These are phyloP conservation scores for Anhinga anhinga DNA, from an alignment of 2,113 vertebrate species.

Conservation along the genomic window DNA sequence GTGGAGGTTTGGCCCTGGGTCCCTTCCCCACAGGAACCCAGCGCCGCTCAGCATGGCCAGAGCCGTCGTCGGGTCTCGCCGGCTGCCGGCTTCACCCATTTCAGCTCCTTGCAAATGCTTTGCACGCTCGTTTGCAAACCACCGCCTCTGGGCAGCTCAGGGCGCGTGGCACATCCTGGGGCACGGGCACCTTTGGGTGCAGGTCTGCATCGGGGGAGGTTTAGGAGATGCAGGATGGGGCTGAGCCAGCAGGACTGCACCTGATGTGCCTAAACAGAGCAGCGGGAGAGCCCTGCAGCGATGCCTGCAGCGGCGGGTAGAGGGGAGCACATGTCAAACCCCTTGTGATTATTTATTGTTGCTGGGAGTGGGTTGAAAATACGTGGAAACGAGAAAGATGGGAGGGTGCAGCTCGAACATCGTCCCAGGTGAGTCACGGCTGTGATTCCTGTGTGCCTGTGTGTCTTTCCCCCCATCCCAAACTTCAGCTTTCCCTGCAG, in stretches of 20 bases:
- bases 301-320: fast-evolving
- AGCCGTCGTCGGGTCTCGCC: fast-evolving
- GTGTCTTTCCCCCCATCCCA: not conserved
- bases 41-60: not conserved
- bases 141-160: fast-evolving
- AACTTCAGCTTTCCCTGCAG: not conserved
- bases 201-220: not conserved
- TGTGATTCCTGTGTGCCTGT: fast-evolving
- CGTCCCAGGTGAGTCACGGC: fast-evolving
- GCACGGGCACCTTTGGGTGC: not conserved
- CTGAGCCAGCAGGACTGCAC: not conserved
- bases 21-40: fast-evolving
- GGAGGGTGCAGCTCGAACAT: not conserved
- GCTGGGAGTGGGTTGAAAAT: not conserved
- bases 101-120: not conserved
- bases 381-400: not conserved
- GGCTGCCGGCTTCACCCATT: fast-evolving
- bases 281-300: fast-evolving
- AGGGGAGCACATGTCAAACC: no score
- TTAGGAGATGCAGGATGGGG: not conserved
- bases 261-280: not conserved
- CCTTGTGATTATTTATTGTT: not conserved
- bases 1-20: not conserved
- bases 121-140: not conserved
- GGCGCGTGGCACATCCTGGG: fast-evolving